Base-by-base conservation (phyloP, 2,888 invertebrate species). In the Gasteruption jaculator region DNA sequence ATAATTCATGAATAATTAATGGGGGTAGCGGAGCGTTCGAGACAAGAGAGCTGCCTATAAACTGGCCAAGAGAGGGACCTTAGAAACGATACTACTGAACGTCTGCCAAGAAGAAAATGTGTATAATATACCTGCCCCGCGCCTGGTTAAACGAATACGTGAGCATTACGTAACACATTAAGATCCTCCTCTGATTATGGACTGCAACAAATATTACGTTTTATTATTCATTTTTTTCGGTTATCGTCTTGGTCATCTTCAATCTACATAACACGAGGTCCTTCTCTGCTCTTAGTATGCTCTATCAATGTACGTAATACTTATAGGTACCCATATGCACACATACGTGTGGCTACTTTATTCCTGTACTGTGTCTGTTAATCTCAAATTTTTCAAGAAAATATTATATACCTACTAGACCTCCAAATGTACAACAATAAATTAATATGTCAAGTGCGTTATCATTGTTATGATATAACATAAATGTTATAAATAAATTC, bases 161-260 rank as follows among this genome's bases (percentile, higher is more conserved):
- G 50, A 50, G 54, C 54, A 58, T 61, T 61, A 58, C 56, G 51
- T 58, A 61, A 58, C 49, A 45, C 56, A 56, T 58, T 58, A 58
- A 58, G 60, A 61, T 58, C 43, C 43, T n/a, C n/a, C n/a, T 38
- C 49, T 55, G 57, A 61, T 61, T 54, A 47, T 50, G 50, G 46
- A 49, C 50, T 51, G 58, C 52, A 54, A 60, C 54, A 60, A 54
- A 59, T 57, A 56, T 58, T 52, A 54, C 53, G 57, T 58, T 61
- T 56, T 58, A 57, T 60, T 57, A 54, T 59, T 58, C 53, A 48
- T 56, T 55, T 58, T n/a, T n/a, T 52, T 46, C 41, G 47, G 46
- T 55, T 56, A 61, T 62, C 61, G 42, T 15, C 21, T 38, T 50
- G 55, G 50, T 46, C 54, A 57, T 61, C 57, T 50, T 38, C 40